Percentiles rank a stretch among this genome's conserved stretches.
Conservation (phyloP, 2,888 invertebrate genomes). For the Ophion ellenae region DNA sequence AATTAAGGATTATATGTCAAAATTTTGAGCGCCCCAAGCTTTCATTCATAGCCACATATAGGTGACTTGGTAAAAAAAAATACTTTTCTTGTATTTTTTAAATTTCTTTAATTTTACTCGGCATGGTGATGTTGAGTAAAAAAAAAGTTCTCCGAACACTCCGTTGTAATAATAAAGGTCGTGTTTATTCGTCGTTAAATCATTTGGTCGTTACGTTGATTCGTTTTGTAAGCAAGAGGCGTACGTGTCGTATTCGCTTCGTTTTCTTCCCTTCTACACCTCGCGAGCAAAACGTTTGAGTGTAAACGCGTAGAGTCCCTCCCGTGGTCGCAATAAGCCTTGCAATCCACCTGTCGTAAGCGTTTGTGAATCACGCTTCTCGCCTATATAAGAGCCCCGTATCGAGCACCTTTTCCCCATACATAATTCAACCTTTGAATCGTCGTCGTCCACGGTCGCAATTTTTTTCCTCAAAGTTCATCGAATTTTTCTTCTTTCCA, state of each 20-base stretch:
- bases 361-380: conserved; percentile 51
- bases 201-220: not conserved
- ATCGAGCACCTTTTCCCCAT: conserved; percentile 56
- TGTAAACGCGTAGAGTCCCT: conserved; percentile 35
- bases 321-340: conserved; percentile 49
- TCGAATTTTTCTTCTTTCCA: not conserved
- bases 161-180: not conserved
- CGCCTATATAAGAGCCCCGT: conserved; percentile 67
- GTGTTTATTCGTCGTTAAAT: conserved; percentile 23
- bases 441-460: conserved; percentile 26
- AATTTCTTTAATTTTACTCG: not conserved
- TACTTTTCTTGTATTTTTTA: no score
- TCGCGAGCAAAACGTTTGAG: conserved; percentile 11
- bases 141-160: conserved; percentile 24
- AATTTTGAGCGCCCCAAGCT: no score
- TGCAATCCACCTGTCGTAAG: conserved; percentile 38
- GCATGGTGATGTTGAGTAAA: not conserved
- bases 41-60: no score
- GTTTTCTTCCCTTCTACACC: conserved; percentile 44
- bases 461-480: conserved; percentile 7
- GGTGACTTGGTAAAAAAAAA: no score
- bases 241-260: conserved; percentile 48
- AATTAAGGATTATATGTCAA: no score
- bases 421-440: conserved; percentile 59
- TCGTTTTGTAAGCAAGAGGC: conserved; percentile 49